phyloP scores from a whole-genome alignment of 2,888 invertebrate species.

The Dorcus hopei region DNA sequence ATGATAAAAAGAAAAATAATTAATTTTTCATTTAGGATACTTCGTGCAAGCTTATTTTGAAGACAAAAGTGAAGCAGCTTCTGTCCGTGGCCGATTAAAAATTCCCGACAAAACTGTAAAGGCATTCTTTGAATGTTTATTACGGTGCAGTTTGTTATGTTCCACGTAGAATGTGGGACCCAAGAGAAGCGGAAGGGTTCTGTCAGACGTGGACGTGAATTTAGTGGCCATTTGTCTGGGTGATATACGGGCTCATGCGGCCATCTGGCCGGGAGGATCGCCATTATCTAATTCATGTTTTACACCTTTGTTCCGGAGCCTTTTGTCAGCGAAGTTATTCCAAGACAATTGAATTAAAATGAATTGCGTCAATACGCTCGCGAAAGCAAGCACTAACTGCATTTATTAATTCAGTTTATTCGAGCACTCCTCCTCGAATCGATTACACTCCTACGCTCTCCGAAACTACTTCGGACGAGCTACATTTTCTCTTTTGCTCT shows the following conservation, averaged over 20 bases:
- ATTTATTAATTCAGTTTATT: neutral
- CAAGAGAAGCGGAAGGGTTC: slow-evolving; percentile 7
- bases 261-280: slow-evolving; percentile 30
- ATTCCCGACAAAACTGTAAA: no score
- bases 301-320: slow-evolving; percentile 27
- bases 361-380: neutral
- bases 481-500: no score
- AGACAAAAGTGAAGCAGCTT: no score
- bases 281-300: slow-evolving; percentile 36
- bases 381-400: neutral
- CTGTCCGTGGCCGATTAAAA: no score
- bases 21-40: no score
- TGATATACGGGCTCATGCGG: slow-evolving; percentile 34
- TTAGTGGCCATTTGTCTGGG: slow-evolving; percentile 44
- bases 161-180: slow-evolving; percentile 1
- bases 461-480: no score
- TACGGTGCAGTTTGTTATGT: slow-evolving; percentile 4
- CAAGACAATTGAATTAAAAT: neutral
- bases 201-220: slow-evolving; percentile 38
- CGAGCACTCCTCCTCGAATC: neutral
- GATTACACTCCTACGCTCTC: no score
- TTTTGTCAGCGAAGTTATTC: slow-evolving; percentile 2
- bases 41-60: no score
- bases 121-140: neutral
- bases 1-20: no score